These are phyloP conservation scores for Epsilonema sp. DNA, from an alignment of 2,888 invertebrate genomes.

Conservation along the genomic window DNA sequence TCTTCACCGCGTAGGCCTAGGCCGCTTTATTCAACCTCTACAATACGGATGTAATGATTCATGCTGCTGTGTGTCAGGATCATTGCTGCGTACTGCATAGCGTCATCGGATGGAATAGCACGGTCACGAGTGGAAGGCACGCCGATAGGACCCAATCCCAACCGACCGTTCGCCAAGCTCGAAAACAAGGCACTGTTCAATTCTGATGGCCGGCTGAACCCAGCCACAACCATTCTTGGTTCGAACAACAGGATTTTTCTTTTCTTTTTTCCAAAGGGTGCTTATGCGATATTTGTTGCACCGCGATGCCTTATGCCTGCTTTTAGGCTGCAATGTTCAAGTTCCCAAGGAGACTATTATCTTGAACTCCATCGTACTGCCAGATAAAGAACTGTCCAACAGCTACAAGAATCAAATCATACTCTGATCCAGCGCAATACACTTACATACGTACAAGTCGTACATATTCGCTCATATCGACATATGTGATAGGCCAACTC, in stretches of 20 bases:
- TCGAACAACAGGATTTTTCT: too few relatives aligned
- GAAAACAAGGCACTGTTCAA: conserved; percentile 86
- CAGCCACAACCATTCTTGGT: conserved; percentile 91
- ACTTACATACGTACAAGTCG: too few relatives aligned
- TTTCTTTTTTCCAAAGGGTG: too few relatives aligned
- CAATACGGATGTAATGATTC: too few relatives aligned
- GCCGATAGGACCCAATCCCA: conserved; percentile 90
- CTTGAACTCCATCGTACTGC: conserved; percentile 85
- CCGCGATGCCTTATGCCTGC: too few relatives aligned
- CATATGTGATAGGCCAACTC: too few relatives aligned
- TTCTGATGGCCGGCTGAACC: conserved; percentile 73
- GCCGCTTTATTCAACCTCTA: too few relatives aligned
- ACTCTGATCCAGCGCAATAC: too few relatives aligned
- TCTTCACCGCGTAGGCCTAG: too few relatives aligned
- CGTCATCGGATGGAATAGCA: conserved; percentile 50
- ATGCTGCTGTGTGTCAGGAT: conserved; percentile 40
- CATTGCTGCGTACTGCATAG: conserved; percentile 67
- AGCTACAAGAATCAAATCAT: conserved; percentile 97
- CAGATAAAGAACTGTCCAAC: conserved; percentile 78
- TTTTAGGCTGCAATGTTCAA: conserved; percentile 64
- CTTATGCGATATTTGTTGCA: too few relatives aligned
- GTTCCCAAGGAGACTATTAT: conserved; percentile 54
- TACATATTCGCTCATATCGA: too few relatives aligned
- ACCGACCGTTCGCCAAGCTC: conserved; percentile 96
- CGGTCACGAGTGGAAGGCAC: conserved; percentile 71